A percentile compares a stretch with the other conserved stretches of the same genome.
phyloP scores from a whole-genome alignment of 2,888 invertebrate genomes.

The Toxonevra muliebris region DNA sequence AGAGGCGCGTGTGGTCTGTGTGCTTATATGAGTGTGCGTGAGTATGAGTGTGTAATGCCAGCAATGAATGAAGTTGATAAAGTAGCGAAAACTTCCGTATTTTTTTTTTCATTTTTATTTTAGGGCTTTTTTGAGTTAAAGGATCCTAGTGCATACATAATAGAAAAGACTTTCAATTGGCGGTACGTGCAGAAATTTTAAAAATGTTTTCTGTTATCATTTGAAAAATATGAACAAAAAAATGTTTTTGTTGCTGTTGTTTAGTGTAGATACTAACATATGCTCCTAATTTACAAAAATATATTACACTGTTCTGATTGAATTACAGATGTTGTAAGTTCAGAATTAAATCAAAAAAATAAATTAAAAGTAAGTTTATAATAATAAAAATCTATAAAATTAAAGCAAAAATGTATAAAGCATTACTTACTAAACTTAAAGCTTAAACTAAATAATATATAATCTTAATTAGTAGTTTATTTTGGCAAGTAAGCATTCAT shows the following conservation, averaged over 20 bases:
- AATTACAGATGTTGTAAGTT: background rate
- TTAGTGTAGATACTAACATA: slow-evolving; percentile 33
- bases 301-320: slow-evolving; percentile 54
- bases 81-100: slow-evolving; percentile 29
- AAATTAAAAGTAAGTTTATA: no score
- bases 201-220: slow-evolving; percentile 43
- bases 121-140: no score
- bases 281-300: slow-evolving; percentile 53
- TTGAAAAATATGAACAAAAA: background rate
- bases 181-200: slow-evolving; percentile 55
- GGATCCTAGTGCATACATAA: no score
- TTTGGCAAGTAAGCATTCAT: no score
- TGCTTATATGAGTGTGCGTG: slow-evolving; percentile 39
- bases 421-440: no score
- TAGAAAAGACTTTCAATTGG: slow-evolving; percentile 31
- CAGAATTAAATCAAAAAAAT: background rate
- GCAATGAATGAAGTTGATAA: background rate
- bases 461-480: no score
- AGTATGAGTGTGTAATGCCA: background rate
- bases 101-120: slow-evolving; percentile 15
- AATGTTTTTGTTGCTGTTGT: slow-evolving; percentile 10
- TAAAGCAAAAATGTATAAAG: background rate
- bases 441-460: no score
- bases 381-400: slow-evolving; percentile 12
- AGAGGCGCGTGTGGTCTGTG: slow-evolving; percentile 37